Evolutionary conservation across 23 tunicate genomes (phyloP).

Genomic region (Oikopleura vanhoeffeni): DNA sequence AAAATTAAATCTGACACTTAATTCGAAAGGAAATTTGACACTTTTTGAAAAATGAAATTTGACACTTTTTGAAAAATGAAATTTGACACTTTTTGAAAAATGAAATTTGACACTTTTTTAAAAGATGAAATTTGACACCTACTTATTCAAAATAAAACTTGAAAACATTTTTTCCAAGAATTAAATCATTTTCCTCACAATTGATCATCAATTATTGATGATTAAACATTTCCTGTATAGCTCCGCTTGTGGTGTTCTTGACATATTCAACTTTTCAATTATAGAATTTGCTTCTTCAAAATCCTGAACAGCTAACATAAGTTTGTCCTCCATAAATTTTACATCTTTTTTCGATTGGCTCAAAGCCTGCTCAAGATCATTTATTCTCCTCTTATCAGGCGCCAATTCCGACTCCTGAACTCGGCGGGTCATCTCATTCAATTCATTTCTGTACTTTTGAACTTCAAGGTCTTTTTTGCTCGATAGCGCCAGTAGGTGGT

Average conservation of each 20-base stretch:
- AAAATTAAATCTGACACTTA: no score
- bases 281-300: constrained; percentile 26
- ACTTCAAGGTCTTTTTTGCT: background rate
- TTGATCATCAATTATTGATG: no score
- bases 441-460: background rate
- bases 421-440: background rate
- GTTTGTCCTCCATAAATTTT: background rate
- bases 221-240: no score
- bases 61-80: no score
- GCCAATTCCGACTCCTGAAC: background rate
- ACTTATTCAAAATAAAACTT: no score
- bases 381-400: background rate
- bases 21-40: no score
- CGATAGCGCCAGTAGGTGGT: background rate
- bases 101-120: no score
- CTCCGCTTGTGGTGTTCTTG: background rate
- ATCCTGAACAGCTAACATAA: constrained; percentile 22
- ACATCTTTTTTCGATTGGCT: background rate
- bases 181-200: no score
- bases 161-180: no score
- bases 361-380: background rate
- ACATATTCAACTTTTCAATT: constrained; percentile 37
- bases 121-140: no score
- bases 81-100: no score
- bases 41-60: no score